Evolutionary conservation across 2,113 vertebrate genomes (phyloP), one percentile per base, ranked within the genome.

Genomic region (Onychostruthus taczanowskii): DNA sequence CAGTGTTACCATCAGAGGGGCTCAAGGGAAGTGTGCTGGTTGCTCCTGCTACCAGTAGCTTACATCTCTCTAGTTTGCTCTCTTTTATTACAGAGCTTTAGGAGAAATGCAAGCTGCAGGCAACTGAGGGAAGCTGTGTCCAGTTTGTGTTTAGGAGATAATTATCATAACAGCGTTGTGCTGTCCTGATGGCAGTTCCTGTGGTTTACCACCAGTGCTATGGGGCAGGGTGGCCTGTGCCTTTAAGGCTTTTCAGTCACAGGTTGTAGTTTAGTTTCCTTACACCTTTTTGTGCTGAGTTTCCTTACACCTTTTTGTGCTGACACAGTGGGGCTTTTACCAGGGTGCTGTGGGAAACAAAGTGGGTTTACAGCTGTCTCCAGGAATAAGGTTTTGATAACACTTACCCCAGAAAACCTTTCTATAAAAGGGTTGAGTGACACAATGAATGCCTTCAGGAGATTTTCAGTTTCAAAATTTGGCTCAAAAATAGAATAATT

Each of bases 371-470:
- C 56, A 82, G 13, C 41, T 69, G 4, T 85, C 31, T 83, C 11
- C 31, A 28, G 50, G 50, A 75, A 69, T 41, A 59, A 72, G 49
- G 12, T 31, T 90, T 91, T 78, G 22, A 44, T 88, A 27, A 41
- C 43, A 47, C 17, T 74, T 86, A 39, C 2, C 30, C 8, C 7
- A 63, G 72, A 70, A 77, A 79, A 33, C 3, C 6, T 39, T 79
- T 64, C 41, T 47, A 22, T 33, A 46, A 50, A 83, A 59, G 9
- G 15, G 2, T 31, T 0, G 0, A 5, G 21, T 84, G 56, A 22
- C 39, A 44, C 30, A 70, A 24, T 66, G 3, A 62, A 62, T 46
- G 21, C 41, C 9, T 89, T 35, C 23, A 67, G 43, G 15, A 55
- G 16, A 13, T 70, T 81, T 64, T 62, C 11, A 5, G 9, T 59